phyloP scores from a whole-genome alignment of 2,888 invertebrate species.

The Agonopterix alstromeriana region DNA sequence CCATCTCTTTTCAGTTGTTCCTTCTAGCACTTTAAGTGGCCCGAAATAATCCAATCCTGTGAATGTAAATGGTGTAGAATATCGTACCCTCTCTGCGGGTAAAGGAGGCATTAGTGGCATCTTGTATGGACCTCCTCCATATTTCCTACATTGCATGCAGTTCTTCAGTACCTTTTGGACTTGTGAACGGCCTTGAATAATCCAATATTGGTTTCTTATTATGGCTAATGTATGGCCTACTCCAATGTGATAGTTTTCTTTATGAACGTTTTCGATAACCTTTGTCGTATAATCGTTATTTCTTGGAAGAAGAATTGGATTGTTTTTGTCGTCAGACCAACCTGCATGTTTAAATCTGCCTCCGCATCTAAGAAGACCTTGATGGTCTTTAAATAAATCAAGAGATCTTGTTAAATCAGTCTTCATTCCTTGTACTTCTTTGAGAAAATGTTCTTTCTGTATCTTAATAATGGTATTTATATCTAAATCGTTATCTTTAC shows the following conservation, averaged over 20 bases:
- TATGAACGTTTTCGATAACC: constrained; percentile 4
- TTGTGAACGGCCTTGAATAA: constrained; percentile 4
- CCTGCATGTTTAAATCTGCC: background rate
- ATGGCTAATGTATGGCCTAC: constrained; percentile 2
- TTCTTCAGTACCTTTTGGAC: constrained; percentile 5
- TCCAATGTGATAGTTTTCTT: constrained; percentile 10
- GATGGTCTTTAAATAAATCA: background rate
- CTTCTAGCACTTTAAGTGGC: background rate
- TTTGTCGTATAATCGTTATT: constrained; percentile 1
- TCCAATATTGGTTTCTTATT: constrained; percentile 4
- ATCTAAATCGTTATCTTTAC: background rate
- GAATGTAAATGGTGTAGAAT: constrained; percentile 5
- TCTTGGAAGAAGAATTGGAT: constrained; percentile 7
- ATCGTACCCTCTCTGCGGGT: constrained; percentile 6
- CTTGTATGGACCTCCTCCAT: constrained; percentile 10
- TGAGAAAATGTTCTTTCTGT: background rate
- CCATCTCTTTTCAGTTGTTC: constrained; percentile 9
- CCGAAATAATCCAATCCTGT: constrained; percentile 9
- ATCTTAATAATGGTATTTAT: background rate
- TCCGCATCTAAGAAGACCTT: background rate
- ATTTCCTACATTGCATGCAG: constrained; percentile 5
- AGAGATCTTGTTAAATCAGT: background rate
- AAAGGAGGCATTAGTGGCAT: constrained; percentile 9
- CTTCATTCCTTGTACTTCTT: background rate
- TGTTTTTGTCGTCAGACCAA: constrained; percentile 4